phyloP scores from a whole-genome alignment of 2,888 invertebrate genomes.

The Tuberolachnus salignus region DNA sequence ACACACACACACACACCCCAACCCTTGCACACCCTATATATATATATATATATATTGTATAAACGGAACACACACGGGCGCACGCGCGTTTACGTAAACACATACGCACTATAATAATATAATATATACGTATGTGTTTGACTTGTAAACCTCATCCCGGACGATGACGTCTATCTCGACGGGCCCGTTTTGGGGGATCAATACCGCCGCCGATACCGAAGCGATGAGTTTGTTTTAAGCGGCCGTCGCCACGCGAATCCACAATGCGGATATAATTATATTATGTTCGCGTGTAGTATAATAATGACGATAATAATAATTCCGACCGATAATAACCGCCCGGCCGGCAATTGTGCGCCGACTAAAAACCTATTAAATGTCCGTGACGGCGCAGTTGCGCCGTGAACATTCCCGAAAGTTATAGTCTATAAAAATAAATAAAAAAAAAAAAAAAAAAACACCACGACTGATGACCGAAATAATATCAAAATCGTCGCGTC shows the following conservation, averaged over 20 bases:
- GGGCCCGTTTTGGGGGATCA: constrained; percentile 11
- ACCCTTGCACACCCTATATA: background rate
- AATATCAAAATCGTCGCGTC: too few relatives aligned
- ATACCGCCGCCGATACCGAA: constrained; percentile 9
- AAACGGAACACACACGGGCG: background rate
- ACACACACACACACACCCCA: background rate
- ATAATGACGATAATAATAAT: constrained; percentile 23
- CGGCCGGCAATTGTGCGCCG: too few relatives aligned
- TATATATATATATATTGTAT: background rate
- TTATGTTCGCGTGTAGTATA: background rate
- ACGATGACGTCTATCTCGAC: constrained; percentile 34
- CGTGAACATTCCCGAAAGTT: too few relatives aligned
- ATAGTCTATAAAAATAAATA: too few relatives aligned
- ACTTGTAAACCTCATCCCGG: constrained; percentile 49
- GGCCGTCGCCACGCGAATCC: constrained; percentile 8
- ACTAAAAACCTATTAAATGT: too few relatives aligned
- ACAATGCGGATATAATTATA: too few relatives aligned
- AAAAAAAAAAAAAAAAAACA: too few relatives aligned
- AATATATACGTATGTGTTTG: constrained; percentile 13
- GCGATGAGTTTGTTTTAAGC: constrained; percentile 37
- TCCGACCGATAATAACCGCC: too few relatives aligned
- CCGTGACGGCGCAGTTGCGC: too few relatives aligned
- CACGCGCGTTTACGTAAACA: background rate
- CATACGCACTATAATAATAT: too few relatives aligned
- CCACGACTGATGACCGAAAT: too few relatives aligned